Percentiles rank a stretch among this genome's conserved stretches.
These are phyloP conservation scores for Cepaea nemoralis DNA, from an alignment of 1,140 invertebrate genomes.

Conservation along the genomic window DNA sequence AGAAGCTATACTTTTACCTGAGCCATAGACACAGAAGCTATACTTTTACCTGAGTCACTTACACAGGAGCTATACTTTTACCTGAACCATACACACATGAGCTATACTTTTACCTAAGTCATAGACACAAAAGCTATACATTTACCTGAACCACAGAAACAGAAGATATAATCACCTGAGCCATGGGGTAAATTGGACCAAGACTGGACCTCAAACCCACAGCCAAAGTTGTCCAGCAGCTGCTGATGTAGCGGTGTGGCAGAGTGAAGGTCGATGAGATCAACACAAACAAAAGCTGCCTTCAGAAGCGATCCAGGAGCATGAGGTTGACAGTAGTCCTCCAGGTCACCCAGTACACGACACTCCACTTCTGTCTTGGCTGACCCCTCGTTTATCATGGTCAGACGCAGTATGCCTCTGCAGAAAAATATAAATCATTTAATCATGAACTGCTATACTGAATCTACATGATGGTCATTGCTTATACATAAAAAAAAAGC, in stretches of 20 bases:
- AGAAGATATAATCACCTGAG: constrained; percentile 63
- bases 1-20: constrained; percentile 58
- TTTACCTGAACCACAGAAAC: neutral
- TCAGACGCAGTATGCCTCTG: constrained; percentile 56
- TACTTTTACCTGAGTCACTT: no score
- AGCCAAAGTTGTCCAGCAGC: constrained; percentile 67
- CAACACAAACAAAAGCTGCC: constrained; percentile 72
- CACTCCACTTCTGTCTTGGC: constrained; percentile 61
- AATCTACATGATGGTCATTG: no score
- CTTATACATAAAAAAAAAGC: neutral
- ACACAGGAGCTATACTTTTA: no score
- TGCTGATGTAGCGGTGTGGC: constrained; percentile 67
- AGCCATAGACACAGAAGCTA: no score
- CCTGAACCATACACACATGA: no score
- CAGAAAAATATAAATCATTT: neutral
- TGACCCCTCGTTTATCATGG: constrained; percentile 57
- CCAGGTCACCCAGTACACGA: constrained; percentile 67
- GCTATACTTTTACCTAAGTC: no score
- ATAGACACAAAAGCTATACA: no score
- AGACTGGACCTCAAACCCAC: constrained; percentile 73
- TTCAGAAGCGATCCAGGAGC: constrained; percentile 74
- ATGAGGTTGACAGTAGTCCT: constrained; percentile 74
- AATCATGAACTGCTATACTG: neutral
- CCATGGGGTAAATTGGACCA: constrained; percentile 75
- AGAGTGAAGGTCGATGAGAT: constrained; percentile 68